Conservation (phyloP, 2,888 invertebrate species). For the Diabrotica balteata region DNA sequence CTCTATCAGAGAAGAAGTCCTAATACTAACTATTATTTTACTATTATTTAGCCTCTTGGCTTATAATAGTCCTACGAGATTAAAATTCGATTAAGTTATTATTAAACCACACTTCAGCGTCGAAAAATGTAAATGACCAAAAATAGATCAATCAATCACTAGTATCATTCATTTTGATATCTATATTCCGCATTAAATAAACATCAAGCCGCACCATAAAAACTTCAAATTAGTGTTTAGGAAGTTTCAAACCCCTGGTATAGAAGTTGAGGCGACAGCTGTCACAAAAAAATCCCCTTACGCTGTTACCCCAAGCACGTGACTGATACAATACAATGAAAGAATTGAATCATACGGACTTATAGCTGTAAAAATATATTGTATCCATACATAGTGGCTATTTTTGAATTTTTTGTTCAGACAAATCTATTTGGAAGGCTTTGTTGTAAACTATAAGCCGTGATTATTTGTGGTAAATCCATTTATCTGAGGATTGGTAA, state of each 20-base stretch:
- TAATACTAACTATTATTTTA: too few species aligned
- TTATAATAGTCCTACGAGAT: too few species aligned
- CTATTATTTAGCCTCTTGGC: too few species aligned
- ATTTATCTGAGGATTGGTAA: neutral
- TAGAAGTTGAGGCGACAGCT: conserved; percentile 22
- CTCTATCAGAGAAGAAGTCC: too few species aligned
- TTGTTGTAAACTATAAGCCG: conserved; percentile 7
- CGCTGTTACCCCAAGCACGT: conserved; percentile 18
- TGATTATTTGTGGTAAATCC: neutral
- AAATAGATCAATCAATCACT: too few species aligned
- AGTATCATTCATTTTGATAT: too few species aligned
- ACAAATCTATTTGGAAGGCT: conserved; percentile 3
- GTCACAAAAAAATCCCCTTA: conserved; percentile 29
- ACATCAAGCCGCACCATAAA: conserved; percentile 14
- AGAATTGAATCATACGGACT: conserved; percentile 14
- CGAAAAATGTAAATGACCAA: too few species aligned
- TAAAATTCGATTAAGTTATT: too few species aligned
- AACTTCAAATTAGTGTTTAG: conserved; percentile 18
- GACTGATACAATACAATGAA: conserved; percentile 23
- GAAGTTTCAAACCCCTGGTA: conserved; percentile 15
- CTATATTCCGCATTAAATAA: conserved; percentile 3
- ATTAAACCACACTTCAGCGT: too few species aligned
- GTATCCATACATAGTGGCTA: conserved; percentile 20
- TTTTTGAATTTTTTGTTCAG: conserved; percentile 5
- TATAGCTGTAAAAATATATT: conserved; percentile 13